Base-by-base conservation (phyloP, 2,797 vertebrate genomes). In the Pagetopsis macropterus region DNA sequence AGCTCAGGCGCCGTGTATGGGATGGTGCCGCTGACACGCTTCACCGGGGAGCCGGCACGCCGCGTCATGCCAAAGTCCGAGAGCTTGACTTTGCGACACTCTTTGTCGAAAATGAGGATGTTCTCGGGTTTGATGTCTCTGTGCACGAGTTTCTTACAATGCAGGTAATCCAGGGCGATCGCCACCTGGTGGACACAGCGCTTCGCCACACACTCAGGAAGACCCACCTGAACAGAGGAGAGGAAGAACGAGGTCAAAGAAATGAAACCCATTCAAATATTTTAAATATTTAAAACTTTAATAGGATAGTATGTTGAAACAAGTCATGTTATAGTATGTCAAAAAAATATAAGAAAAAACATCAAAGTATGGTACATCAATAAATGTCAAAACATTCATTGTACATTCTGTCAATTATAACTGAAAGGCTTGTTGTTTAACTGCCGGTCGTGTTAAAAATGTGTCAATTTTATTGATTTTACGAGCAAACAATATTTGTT, bases 11-110 rank as follows among this genome's bases (percentile, higher is more conserved):
- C 94, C 0, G 95, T 95, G 88, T 95, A 95, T 0, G 95, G 95
- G 85, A 95, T 95, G 1, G 95, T 95, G 15, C 95, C 95, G 1
- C 94, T 95, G 21, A 95, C 95, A 0, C 94, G 92, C 54, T 94
- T 95, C 43, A 95, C 94, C 0, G 94, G 94, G 0, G 94, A 94
- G 10, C 95, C 94, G 0, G 93, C 91, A 1, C 93, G 90, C 0
- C 94, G 85, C 0, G 95, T 95, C 95, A 95, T 95, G 64, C 95
- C 95, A 6, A 95, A 95, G 88, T 95, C 95, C 0, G 95, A 95
- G 69, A 95, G 92, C 85, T 95, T 95, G 33, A 95, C 93, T 70
- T 93, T 94, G 10, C 93, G 87, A 74, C 95, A 95, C 85, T 95
- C 94, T 43, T 87, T 90, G 89, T 95, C 95, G 5, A 95, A 95